These are phyloP conservation scores for Sylvicapra grimmia DNA, from an alignment of 2,113 vertebrate species.

Conservation along the genomic window DNA sequence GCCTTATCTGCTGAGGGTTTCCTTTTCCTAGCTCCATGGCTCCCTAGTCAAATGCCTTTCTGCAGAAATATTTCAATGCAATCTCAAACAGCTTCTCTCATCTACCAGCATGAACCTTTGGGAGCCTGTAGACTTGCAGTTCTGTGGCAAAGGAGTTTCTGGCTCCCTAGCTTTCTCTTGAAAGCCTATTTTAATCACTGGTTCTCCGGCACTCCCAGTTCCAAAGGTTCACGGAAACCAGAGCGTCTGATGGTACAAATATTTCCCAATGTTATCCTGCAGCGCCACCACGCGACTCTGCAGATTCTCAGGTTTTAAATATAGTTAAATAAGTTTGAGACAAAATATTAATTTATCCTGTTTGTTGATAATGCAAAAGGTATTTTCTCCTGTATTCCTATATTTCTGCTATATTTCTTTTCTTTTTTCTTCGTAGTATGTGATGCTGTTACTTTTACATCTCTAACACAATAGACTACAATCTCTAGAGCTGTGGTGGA, in stretches of 20 bases:
- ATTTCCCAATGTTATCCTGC: constrained; percentile 54
- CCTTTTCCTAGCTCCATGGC: neutral
- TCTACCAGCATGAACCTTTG: neutral
- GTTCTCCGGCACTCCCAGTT: neutral
- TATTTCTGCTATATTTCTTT: neutral
- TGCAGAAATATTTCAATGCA: neutral
- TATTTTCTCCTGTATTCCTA: neutral
- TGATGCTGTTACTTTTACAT: neutral
- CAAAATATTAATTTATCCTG: neutral
- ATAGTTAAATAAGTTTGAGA: neutral
- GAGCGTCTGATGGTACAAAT: neutral
- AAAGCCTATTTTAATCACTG: neutral
- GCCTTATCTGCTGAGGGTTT: constrained; percentile 33
- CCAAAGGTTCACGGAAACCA: neutral
- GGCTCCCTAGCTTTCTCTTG: neutral
- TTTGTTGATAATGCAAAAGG: neutral
- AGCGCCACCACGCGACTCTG: constrained; percentile 58
- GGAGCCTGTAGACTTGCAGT: neutral
- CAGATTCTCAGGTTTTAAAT: neutral
- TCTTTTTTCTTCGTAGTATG: neutral
- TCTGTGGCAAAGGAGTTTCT: neutral
- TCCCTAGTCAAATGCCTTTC: neutral
- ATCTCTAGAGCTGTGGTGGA: neutral
- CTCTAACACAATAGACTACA: neutral
- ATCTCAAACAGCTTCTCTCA: neutral